phyloP scores from a whole-genome alignment of 2,888 invertebrate species.

The Thelaira solivaga region DNA sequence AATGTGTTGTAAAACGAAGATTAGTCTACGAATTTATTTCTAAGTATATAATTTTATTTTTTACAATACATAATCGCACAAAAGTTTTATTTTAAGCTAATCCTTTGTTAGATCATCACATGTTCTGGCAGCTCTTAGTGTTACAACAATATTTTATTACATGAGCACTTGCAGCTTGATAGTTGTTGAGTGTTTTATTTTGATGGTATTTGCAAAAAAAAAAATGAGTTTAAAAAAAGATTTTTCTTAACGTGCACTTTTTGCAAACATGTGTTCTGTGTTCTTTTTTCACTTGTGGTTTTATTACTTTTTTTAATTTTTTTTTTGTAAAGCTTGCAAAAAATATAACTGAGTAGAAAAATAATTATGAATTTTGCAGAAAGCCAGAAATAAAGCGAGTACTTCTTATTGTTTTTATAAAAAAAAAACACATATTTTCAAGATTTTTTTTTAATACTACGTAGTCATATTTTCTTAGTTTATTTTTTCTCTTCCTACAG shows the following conservation, averaged over 20 bases:
- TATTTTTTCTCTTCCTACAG: neutral
- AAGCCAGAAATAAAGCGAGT: conserved; percentile 27
- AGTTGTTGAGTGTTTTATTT: neutral
- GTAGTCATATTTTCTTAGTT: neutral
- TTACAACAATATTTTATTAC: conserved; percentile 6
- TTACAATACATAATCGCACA: no score
- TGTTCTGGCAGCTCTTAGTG: neutral
- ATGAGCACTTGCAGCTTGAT: conserved; percentile 3
- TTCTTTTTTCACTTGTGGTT: neutral
- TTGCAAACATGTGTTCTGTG: conserved; percentile 22
- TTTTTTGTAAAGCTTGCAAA: conserved; percentile 18
- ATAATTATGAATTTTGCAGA: conserved; percentile 5
- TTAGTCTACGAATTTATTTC: no score
- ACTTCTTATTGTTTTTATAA: conserved; percentile 4
- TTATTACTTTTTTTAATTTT: neutral
- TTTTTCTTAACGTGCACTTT: conserved; percentile 1
- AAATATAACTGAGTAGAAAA: neutral
- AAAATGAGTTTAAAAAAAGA: neutral
- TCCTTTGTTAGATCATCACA: no score
- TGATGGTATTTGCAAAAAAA: neutral
- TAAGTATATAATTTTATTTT: no score
- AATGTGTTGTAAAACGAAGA: no score
- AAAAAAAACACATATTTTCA: neutral
- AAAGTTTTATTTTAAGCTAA: no score
- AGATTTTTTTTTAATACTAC: neutral